Conservation (phyloP, 1,140 invertebrate species). For the Zaprionus africanus region DNA sequence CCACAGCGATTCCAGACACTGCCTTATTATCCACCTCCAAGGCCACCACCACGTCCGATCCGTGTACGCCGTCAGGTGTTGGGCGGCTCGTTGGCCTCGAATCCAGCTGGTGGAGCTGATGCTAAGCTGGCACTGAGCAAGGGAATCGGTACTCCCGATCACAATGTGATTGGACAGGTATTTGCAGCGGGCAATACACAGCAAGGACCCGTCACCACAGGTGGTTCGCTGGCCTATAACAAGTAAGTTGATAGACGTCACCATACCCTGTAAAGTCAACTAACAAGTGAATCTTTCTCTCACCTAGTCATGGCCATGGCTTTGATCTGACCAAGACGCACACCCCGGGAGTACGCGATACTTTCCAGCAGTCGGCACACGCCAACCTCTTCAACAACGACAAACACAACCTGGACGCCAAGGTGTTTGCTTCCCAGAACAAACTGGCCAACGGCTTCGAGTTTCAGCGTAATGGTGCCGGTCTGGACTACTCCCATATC, state of each 20-base stretch:
- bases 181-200: slow-evolving; percentile 75
- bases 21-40: slow-evolving; percentile 54
- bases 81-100: slow-evolving; percentile 65
- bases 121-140: slow-evolving; percentile 58
- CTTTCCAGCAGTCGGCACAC: slow-evolving; percentile 64
- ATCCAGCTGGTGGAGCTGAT: slow-evolving; percentile 70
- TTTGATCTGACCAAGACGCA: slow-evolving; percentile 66
- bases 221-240: slow-evolving; percentile 72
- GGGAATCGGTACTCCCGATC: slow-evolving; percentile 67
- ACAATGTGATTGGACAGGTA: slow-evolving; percentile 68
- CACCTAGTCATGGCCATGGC: slow-evolving; percentile 64
- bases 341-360: slow-evolving; percentile 69
- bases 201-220: slow-evolving; percentile 64
- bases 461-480: slow-evolving; percentile 74
- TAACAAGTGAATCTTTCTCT: slow-evolving; percentile 11
- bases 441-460: slow-evolving; percentile 71
- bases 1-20: slow-evolving; percentile 51
- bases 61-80: slow-evolving; percentile 66
- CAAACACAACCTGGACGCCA: slow-evolving; percentile 68
- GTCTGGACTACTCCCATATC: slow-evolving; percentile 67
- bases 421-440: slow-evolving; percentile 75
- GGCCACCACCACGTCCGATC: slow-evolving; percentile 36
- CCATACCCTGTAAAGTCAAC: not conserved
- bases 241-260: slow-evolving; percentile 57
- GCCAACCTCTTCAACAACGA: slow-evolving; percentile 78